Conservation (phyloP, 2,797 vertebrate genomes). For the Crossoptilon crossoptilon region DNA sequence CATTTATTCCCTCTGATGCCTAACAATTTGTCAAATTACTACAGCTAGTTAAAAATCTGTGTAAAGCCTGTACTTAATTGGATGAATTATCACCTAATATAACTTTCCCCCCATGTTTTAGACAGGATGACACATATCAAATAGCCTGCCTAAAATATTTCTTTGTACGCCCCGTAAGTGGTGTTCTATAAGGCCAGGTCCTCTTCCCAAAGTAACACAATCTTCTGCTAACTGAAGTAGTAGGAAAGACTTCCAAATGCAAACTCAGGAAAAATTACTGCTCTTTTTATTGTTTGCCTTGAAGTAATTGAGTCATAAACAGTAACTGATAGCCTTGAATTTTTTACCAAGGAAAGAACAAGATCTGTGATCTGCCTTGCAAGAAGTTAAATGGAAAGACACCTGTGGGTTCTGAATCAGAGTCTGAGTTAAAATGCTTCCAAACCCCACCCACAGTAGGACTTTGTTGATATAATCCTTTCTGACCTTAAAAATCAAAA, state of each 20-base stretch:
- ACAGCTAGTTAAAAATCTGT: neutral
- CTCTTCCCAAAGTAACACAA: neutral
- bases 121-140: neutral
- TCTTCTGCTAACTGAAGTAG: neutral
- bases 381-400: neutral
- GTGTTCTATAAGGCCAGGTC: neutral
- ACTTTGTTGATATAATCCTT: neutral
- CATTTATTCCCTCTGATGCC: neutral
- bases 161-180: neutral
- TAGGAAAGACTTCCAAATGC: neutral
- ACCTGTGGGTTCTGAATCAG: neutral
- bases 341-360: neutral
- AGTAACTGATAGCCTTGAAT: neutral
- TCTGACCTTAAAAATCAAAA: neutral
- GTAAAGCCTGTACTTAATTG: neutral
- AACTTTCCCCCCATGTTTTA: neutral
- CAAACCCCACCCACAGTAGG: neutral
- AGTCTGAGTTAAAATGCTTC: neutral
- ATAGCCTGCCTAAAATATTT: neutral
- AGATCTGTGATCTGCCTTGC: neutral
- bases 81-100: neutral
- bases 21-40: neutral
- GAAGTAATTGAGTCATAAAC: neutral
- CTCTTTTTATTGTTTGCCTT: neutral
- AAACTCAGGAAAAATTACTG: neutral